A percentile compares a stretch with the other conserved stretches of the same genome.
Conservation (phyloP, 2,797 vertebrate genomes). For the Taenioides sp. region DNA sequence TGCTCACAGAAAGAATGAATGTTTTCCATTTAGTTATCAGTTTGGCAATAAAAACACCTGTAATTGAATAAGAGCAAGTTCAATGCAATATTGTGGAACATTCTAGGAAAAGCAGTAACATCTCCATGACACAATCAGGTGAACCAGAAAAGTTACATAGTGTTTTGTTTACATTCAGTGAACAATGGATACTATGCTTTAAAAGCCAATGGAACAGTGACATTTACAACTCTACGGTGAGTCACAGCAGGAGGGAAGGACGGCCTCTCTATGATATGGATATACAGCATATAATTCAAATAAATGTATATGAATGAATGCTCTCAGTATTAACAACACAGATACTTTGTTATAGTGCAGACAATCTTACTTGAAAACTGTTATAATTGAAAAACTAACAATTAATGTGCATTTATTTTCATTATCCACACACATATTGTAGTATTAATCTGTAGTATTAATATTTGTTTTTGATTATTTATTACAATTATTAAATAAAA, state of each 20-base stretch:
- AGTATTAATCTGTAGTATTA: too few species aligned
- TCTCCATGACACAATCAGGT: background rate
- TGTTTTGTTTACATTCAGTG: background rate
- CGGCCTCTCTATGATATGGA: background rate
- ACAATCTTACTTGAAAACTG: too few species aligned
- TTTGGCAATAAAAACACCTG: background rate
- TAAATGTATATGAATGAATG: background rate
- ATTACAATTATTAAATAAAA: too few species aligned
- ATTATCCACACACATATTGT: too few species aligned
- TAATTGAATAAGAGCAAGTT: background rate
- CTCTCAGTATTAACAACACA: background rate
- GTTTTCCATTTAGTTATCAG: background rate
- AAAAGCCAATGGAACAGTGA: background rate
- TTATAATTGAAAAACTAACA: too few species aligned
- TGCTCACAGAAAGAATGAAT: background rate
- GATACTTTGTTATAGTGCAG: background rate
- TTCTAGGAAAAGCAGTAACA: background rate
- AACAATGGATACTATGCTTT: background rate
- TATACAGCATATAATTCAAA: background rate
- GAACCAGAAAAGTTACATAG: background rate
- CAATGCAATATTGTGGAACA: background rate
- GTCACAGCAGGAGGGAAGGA: background rate
- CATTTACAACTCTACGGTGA: slow-evolving; percentile 4
- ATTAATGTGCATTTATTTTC: too few species aligned
- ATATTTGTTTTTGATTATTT: too few species aligned